Conservation (phyloP, 2,797 vertebrate genomes). For the Tapera naevia region DNA sequence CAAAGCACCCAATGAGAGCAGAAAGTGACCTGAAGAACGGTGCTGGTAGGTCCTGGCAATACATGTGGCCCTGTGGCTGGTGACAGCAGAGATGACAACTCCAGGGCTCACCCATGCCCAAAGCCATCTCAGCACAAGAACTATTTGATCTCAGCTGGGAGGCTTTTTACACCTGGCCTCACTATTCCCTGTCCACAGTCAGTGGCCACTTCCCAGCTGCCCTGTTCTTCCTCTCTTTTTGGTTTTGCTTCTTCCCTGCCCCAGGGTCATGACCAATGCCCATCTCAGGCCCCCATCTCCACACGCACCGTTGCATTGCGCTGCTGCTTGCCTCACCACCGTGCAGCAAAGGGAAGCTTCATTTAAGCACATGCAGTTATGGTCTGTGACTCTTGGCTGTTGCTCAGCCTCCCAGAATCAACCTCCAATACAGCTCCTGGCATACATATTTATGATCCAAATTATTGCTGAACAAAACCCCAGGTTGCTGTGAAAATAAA, state of each 20-base stretch:
- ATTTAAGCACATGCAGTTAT: neutral
- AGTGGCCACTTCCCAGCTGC: neutral
- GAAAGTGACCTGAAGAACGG: neutral
- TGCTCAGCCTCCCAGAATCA: neutral
- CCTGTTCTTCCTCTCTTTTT: neutral
- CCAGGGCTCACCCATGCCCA: neutral
- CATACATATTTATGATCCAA: constrained; percentile 45
- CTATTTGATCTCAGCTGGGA: neutral
- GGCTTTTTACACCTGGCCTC: neutral
- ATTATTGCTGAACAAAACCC: constrained; percentile 16
- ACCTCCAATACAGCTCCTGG: neutral
- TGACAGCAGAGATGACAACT: neutral
- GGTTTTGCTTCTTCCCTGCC: neutral
- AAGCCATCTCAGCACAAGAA: neutral
- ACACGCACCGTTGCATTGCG: neutral
- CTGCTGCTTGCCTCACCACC: neutral
- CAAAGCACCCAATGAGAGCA: neutral
- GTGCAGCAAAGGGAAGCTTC: neutral
- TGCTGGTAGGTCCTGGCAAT: neutral
- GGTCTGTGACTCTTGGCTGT: neutral
- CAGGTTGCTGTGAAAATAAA: constrained; percentile 38
- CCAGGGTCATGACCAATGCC: neutral
- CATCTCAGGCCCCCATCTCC: neutral
- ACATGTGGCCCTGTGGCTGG: neutral
- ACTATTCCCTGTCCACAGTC: neutral